Conservation (phyloP, 2,888 invertebrate species). For the Isotomurus palustris region DNA sequence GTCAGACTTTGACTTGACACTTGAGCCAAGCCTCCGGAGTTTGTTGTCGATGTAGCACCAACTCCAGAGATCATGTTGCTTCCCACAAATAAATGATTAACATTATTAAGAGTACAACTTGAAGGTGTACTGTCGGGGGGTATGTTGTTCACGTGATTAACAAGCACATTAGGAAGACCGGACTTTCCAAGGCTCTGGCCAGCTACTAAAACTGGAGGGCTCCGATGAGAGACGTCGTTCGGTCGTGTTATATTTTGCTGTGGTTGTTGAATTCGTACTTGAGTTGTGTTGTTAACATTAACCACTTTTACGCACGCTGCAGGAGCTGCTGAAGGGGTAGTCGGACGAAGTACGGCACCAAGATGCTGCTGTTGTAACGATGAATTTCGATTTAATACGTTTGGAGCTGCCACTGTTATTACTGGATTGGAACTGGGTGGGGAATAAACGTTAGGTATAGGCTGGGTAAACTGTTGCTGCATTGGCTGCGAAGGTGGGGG, state of each 20-base stretch:
- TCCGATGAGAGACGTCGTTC: conserved; percentile 14
- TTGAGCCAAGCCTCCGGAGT: conserved; percentile 23
- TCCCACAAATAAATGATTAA: not conserved
- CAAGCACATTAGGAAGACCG: not conserved
- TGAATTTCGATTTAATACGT: not conserved
- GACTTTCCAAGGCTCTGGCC: not conserved
- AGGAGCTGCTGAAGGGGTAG: conserved; percentile 11
- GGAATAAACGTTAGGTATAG: too few relatives aligned
- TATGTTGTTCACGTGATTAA: not conserved
- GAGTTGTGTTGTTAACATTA: not conserved
- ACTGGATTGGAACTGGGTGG: too few relatives aligned
- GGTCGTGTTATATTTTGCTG: too few relatives aligned
- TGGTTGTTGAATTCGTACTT: too few relatives aligned
- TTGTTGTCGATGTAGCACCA: conserved; percentile 12
- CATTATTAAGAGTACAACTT: not conserved
- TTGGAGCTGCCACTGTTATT: conserved; percentile 22
- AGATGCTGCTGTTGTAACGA: conserved; percentile 39
- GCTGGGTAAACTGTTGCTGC: conserved; percentile 47
- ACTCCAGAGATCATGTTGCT: not conserved
- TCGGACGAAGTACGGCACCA: conserved; percentile 4
- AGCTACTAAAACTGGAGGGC: conserved; percentile 1
- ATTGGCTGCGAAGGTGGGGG: conserved; percentile 17
- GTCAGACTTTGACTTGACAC: conserved; percentile 34
- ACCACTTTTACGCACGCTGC: not conserved
- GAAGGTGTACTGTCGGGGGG: not conserved